These are phyloP conservation scores for Amblyornis subalaris DNA, from an alignment of 2,113 vertebrate species.

Conservation along the genomic window DNA sequence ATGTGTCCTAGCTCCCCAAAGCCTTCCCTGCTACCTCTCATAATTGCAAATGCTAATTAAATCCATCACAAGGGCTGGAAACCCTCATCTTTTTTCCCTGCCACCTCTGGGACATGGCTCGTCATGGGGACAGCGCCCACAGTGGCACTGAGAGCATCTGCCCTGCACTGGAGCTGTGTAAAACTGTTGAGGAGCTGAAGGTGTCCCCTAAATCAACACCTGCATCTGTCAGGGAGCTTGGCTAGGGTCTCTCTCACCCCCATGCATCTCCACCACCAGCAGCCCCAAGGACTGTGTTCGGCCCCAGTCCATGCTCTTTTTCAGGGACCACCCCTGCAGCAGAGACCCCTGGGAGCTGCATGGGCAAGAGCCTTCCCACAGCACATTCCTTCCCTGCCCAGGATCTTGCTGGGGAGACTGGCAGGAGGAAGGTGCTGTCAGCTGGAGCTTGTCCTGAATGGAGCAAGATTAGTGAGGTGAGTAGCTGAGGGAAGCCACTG, in stretches of 20 bases:
- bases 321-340: neutral
- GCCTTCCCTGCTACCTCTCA: neutral
- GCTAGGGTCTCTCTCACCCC: neutral
- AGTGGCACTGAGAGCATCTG: neutral
- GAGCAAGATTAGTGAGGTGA: neutral
- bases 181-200: neutral
- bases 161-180: neutral
- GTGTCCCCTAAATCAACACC: neutral
- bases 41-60: neutral
- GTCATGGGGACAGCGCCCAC: neutral
- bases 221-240: neutral
- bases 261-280: neutral
- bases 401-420: neutral
- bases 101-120: neutral
- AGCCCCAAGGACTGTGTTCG: neutral
- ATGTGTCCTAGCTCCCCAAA: neutral
- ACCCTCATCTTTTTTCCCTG: neutral
- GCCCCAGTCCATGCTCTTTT: neutral
- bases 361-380: neutral
- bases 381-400: neutral
- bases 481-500: neutral
- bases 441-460: neutral
- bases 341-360: constrained; percentile 18
- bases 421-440: neutral
- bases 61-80: neutral